A percentile compares a stretch with the other conserved stretches of the same genome.
phyloP scores from a whole-genome alignment of 2,797 vertebrate species.

The Coregonus ussuriensis region DNA sequence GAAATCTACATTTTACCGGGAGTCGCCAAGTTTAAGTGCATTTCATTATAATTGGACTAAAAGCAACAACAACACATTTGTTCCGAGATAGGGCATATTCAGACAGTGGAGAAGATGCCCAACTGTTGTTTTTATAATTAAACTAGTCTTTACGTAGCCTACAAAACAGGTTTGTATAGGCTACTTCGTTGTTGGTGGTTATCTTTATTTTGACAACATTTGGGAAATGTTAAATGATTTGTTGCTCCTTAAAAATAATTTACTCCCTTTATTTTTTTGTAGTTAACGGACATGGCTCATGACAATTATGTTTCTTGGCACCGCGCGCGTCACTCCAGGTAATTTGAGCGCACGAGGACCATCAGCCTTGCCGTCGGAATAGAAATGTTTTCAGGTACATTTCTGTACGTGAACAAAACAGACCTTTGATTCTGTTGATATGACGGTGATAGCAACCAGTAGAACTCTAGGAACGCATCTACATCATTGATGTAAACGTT shows the following conservation, averaged over 20 bases:
- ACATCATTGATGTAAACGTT: too few relatives aligned
- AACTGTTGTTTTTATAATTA: background rate
- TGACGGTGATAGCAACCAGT: too few relatives aligned
- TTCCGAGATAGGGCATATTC: slow-evolving; percentile 49
- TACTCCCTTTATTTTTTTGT: background rate
- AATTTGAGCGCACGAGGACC: background rate
- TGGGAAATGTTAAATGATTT: background rate
- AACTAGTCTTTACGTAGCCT: background rate
- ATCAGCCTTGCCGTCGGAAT: background rate
- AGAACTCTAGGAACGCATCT: too few relatives aligned
- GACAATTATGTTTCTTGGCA: background rate
- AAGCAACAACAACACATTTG: slow-evolving; percentile 67
- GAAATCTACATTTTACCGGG: slow-evolving; percentile 37
- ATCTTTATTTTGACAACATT: background rate
- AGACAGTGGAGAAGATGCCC: background rate
- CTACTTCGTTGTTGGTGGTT: background rate
- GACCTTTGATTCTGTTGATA: background rate
- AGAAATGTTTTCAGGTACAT: background rate
- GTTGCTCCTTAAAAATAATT: background rate
- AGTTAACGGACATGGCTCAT: background rate
- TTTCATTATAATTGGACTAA: slow-evolving; percentile 72
- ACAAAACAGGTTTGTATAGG: background rate
- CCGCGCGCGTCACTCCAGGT: background rate
- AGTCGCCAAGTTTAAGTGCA: slow-evolving; percentile 70
- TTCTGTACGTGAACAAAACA: background rate